phyloP scores from a whole-genome alignment of 2,888 invertebrate species.

The Lithodes maja region DNA sequence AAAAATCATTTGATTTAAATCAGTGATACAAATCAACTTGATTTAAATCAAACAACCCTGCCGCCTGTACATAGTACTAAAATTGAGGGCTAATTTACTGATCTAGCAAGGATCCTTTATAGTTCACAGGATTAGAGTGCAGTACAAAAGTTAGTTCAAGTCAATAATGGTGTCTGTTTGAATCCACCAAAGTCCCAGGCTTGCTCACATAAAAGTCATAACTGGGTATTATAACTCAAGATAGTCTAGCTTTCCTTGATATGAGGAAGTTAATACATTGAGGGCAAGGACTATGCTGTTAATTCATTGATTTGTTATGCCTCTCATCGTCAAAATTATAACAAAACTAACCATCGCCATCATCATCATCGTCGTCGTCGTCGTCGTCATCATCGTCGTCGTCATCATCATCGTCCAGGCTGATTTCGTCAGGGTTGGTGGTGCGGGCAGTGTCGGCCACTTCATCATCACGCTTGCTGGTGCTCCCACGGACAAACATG shows the following conservation, averaged over 20 bases:
- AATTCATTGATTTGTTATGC: too few species aligned
- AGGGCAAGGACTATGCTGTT: not conserved
- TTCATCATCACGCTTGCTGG: slow-evolving; percentile 82
- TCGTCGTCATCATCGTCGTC: slow-evolving; percentile 79
- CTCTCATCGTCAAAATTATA: not conserved
- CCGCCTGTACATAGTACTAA: too few species aligned
- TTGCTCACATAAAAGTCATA: not conserved
- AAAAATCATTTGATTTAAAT: too few species aligned
- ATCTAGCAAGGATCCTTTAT: too few species aligned
- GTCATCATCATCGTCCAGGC: slow-evolving; percentile 84
- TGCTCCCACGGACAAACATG: slow-evolving; percentile 81
- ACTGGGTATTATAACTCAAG: too few species aligned
- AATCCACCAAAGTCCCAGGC: not conserved
- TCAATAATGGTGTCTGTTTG: too few species aligned
- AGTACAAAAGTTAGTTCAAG: too few species aligned
- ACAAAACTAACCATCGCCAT: not conserved
- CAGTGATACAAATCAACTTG: too few species aligned
- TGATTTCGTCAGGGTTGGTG: slow-evolving; percentile 90
- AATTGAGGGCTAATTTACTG: too few species aligned
- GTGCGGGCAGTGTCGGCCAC: slow-evolving; percentile 80
- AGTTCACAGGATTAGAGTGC: too few species aligned
- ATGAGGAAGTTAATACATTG: not conserved
- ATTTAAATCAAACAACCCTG: too few species aligned
- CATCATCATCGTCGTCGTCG: slow-evolving; percentile 71
- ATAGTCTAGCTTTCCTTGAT: not conserved